Evolutionary conservation across 92 coral and sea anemone genomes (phyloP), one percentile per base, ranked within the genome.

Genomic region (Umimayanthus chanpuru): DNA sequence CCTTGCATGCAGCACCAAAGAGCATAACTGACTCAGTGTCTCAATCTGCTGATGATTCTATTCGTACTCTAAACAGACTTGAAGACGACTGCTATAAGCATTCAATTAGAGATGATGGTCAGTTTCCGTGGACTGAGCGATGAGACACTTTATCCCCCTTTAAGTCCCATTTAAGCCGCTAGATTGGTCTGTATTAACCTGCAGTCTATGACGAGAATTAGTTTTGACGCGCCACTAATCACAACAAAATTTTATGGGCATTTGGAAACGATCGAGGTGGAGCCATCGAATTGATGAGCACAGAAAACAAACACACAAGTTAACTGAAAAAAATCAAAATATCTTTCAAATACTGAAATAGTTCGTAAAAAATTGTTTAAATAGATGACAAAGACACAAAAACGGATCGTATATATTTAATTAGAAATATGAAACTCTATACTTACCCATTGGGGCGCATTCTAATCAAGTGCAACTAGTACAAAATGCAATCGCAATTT

Each of bases 101-200:
- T 18, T 75, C 79, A 39, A 39, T 36, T n/a, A 75, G 30, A 75
- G 15, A 39, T 43, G 12, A 75, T 32, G 44, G 47, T 36, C 47
- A 75, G 79, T 50, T 75, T 75, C 79, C 79, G 14, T 25, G 23
- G 25, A 7, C 50, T 36, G 25, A 39, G 50, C 68, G 68, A 61
- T 75, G 47, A 43, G 26, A 38, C 20, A 26, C 76, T 29, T 71
- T 71, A 71, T 71, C 40, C 39, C 74, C 39, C 76, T 43, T 75
- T 61, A 75, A 75, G 79, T 6, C 79, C 10, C 29, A 43, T 38
- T 75, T 75, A 75, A 75, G 53, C 79, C 47, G 50, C 44, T 7
- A 43, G 47, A 75, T 75, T 75, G 41, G 79, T 75, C 29, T 75
- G 50, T 38, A 39, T 75, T 75, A 75, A 29, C 30, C 79, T 7